phyloP scores from a whole-genome alignment of 1,140 invertebrate genomes.

The Drosophila lini region DNA sequence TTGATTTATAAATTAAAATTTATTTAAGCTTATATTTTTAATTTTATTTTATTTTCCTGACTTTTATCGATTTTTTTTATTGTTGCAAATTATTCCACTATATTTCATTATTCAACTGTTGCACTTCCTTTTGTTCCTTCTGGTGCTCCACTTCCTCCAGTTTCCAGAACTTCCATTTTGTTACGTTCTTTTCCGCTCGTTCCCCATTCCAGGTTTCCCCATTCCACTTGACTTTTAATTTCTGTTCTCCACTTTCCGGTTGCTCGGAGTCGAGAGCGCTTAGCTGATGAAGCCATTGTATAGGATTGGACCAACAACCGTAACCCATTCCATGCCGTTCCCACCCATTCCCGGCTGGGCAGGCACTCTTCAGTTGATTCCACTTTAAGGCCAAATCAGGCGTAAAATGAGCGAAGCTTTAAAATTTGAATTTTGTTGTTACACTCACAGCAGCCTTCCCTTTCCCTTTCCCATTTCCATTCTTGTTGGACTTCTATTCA shows the following conservation, averaged over 20 bases:
- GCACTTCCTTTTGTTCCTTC: background rate
- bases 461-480: background rate
- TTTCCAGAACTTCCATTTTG: background rate
- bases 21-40: background rate
- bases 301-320: slow-evolving; percentile 14
- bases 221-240: slow-evolving; percentile 63
- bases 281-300: slow-evolving; percentile 71
- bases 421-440: slow-evolving; percentile 37
- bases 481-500: slow-evolving; percentile 35
- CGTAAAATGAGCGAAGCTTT: slow-evolving; percentile 44
- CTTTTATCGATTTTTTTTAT: no score
- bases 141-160: background rate
- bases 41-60: no score
- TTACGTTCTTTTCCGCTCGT: slow-evolving; percentile 7
- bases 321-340: background rate
- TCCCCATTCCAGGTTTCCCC: background rate
- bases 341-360: slow-evolving; percentile 7
- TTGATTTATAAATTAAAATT: background rate
- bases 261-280: slow-evolving; percentile 26
- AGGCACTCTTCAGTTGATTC: slow-evolving; percentile 4
- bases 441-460: slow-evolving; percentile 10
- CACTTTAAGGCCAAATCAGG: slow-evolving; percentile 47
- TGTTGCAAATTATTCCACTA: no score
- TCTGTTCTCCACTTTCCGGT: slow-evolving; percentile 24
- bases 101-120: background rate